Evolutionary conservation across 2,888 invertebrate genomes (phyloP).

Genomic region (Lamproptera curius): DNA sequence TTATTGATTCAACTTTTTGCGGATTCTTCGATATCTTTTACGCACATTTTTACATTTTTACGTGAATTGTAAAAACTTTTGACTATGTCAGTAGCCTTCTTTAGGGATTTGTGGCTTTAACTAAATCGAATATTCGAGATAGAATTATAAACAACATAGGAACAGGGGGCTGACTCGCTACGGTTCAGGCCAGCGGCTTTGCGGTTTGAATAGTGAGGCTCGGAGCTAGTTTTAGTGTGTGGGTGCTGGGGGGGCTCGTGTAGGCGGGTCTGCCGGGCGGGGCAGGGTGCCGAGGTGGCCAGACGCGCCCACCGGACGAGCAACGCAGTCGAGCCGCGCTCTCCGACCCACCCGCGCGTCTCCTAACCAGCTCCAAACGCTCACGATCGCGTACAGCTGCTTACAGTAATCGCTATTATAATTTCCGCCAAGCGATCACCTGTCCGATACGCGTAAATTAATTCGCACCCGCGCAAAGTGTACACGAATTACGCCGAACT

Average conservation of each 20-base stretch:
- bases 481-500: constrained; percentile 63
- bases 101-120: no score
- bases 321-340: constrained; percentile 58
- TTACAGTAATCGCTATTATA: constrained; percentile 53
- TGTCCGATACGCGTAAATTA: constrained; percentile 69
- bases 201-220: no score
- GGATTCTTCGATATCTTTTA: no score
- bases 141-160: no score
- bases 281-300: constrained; percentile 61
- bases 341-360: constrained; percentile 56
- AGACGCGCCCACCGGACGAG: constrained; percentile 47
- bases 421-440: constrained; percentile 74
- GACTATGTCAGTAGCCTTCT: neutral
- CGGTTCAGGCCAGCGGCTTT: no score
- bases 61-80: neutral
- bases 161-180: no score
- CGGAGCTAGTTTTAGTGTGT: constrained; percentile 31
- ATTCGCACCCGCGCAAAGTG: constrained; percentile 67
- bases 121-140: no score
- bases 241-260: constrained; percentile 50
- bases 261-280: constrained; percentile 58
- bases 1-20: no score
- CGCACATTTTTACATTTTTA: neutral
- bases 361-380: constrained; percentile 28
- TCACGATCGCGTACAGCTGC: constrained; percentile 23